These are phyloP conservation scores for Chelonus insularis DNA, from an alignment of 1,140 invertebrate species.

Conservation along the genomic window DNA sequence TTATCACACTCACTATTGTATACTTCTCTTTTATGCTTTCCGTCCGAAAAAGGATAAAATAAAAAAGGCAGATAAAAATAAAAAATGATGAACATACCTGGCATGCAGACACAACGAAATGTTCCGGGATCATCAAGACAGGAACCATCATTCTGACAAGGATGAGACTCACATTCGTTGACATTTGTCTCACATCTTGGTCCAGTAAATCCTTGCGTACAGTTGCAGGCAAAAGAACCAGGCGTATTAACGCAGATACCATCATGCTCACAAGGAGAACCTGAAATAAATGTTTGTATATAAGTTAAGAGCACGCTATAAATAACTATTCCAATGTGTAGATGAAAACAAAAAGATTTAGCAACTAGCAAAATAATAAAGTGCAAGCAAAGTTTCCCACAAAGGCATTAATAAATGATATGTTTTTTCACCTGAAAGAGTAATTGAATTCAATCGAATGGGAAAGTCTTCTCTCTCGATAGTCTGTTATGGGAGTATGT, in stretches of 20 bases:
- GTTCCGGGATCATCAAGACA: constrained; percentile 93
- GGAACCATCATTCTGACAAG: constrained; percentile 91
- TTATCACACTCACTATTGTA: background rate
- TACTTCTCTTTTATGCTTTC: background rate
- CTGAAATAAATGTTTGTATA: too few relatives aligned
- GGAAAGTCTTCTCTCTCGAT: constrained; percentile 21
- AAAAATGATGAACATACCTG: constrained; percentile 69
- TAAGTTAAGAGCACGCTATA: too few relatives aligned
- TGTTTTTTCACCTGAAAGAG: background rate
- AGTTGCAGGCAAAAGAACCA: constrained; percentile 90
- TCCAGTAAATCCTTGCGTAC: constrained; percentile 88
- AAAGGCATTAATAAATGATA: constrained; percentile 8
- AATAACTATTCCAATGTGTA: too few relatives aligned
- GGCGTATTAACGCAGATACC: constrained; percentile 94
- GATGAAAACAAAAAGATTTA: too few relatives aligned
- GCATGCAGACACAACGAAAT: constrained; percentile 95
- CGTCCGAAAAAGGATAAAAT: background rate
- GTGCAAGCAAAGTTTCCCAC: too few relatives aligned
- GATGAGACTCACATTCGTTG: constrained; percentile 93
- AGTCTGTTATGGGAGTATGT: constrained; percentile 26
- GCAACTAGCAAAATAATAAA: too few relatives aligned
- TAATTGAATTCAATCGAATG: constrained; percentile 31
- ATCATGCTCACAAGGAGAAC: constrained; percentile 89
- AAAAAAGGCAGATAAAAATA: background rate
- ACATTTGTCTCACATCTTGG: constrained; percentile 89